Evolutionary conservation across 1,140 invertebrate species (phyloP).

Genomic region (Solenopsis fugax): DNA sequence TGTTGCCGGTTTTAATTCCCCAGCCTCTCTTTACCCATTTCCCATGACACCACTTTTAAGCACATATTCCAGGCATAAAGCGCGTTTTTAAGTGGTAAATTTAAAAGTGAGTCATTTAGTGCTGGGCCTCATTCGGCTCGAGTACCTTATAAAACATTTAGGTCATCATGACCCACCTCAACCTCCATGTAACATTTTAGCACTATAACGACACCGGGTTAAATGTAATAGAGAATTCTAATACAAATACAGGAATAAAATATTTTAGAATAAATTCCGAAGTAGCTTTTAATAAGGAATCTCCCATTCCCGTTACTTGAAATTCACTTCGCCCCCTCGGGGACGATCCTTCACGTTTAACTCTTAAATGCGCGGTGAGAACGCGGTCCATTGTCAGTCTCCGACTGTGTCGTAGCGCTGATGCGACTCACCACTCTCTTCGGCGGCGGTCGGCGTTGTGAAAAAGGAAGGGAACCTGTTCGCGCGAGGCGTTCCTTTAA

Average conservation of each 20-base stretch:
- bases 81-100: no score
- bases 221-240: background rate
- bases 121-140: no score
- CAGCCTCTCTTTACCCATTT: no score
- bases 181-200: no score
- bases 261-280: background rate
- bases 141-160: no score
- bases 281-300: background rate
- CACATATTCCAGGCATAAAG: no score
- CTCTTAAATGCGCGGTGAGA: constrained; percentile 5
- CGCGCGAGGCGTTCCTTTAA: constrained; percentile 57
- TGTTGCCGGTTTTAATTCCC: no score
- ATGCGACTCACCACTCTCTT: constrained; percentile 31
- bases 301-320: background rate
- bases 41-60: no score
- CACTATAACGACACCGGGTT: no score
- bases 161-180: no score
- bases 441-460: constrained; percentile 36
- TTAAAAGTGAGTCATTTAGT: no score
- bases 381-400: constrained; percentile 46
- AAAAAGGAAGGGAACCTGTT: constrained; percentile 62
- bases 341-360: background rate
- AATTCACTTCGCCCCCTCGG: background rate
- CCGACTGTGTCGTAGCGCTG: constrained; percentile 47
- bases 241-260: background rate